Conservation (phyloP, 2,113 vertebrate genomes). For the Holacanthus passer region DNA sequence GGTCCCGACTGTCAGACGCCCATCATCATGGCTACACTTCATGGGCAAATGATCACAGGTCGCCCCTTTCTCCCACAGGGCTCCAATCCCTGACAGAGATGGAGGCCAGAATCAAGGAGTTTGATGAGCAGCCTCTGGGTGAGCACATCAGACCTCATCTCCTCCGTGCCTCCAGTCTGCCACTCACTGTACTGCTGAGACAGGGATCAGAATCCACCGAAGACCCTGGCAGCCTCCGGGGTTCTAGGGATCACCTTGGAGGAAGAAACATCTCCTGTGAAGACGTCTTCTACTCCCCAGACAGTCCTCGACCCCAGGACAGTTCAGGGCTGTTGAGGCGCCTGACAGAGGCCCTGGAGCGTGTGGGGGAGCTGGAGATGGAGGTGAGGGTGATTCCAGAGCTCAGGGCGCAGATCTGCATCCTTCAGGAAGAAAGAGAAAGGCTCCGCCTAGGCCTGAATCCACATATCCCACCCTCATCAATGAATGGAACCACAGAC, state of each 20-base stretch:
- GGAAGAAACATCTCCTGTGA: conserved; percentile 67
- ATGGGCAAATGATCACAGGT: conserved; percentile 51
- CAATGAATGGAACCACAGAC: conserved; percentile 63
- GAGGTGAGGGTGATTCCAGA: conserved; percentile 80
- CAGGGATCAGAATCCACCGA: conserved; percentile 74
- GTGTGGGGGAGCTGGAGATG: conserved; percentile 81
- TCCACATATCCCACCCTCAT: conserved; percentile 25
- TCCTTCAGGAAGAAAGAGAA: conserved; percentile 79
- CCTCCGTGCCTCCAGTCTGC: conserved; percentile 93
- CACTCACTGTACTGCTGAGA: conserved; percentile 85
- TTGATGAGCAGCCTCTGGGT: conserved; percentile 80
- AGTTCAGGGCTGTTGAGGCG: conserved; percentile 69
- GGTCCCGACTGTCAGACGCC: conserved; percentile 74
- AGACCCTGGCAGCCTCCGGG: conserved; percentile 69
- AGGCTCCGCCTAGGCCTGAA: conserved; percentile 70
- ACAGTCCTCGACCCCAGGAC: conserved; percentile 51
- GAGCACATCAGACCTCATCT: conserved; percentile 89
- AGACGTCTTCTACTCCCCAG: conserved; percentile 64
- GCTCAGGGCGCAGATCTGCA: conserved; percentile 79
- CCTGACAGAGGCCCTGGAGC: conserved; percentile 74
- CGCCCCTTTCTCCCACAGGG: conserved; percentile 23
- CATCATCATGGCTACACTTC: conserved; percentile 78
- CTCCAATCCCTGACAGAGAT: conserved; percentile 77
- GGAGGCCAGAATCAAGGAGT: conserved; percentile 77
- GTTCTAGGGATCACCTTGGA: conserved; percentile 67